Base-by-base conservation (phyloP, 30 jellyfish, hydroid and myxozoan genomes). In the Pelagia noctiluca region DNA sequence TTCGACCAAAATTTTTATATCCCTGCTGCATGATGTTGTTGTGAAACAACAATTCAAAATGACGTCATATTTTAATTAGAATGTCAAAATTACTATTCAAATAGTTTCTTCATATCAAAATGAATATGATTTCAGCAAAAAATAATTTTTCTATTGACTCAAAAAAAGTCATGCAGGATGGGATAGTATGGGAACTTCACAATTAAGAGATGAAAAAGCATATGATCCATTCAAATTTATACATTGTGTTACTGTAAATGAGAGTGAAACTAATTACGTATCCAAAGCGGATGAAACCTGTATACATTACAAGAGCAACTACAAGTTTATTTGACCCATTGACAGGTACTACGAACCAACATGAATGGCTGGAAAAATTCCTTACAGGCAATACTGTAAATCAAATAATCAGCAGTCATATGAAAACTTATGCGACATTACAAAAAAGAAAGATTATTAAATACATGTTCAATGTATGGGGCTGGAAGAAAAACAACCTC, bases 401-500 rank as follows among this genome's bases (percentile, higher is more conserved):
- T 46, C 61, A 60, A 50, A 33, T 60, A n/a, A 46, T 50, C 75
- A 74, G 76, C 30, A 52, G 48, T 33, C 87, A 71, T 76, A 50
- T 76, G 76, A 76, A 42, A 76, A 50, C 67, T 71, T 76, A 19
- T 49, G 65, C 4, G 57, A 36, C 53, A 71, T 52, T 11, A 52
- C 86, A 21, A 31, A 52, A 74, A 37, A 52, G 74, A 72, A 74
- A 26, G 52, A 35, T 65, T 48, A 47, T 22, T 24, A 21, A 32
- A 32, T 24, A 28, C 53, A 48, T 76, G 87, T 76, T 46, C 57
- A 66, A 49, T 76, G 38, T 76, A 76, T 61, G 54, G 85, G 49
- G 87, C 87, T 49, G 87, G 76, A 7, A 76, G 87, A 35, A 23
- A 50, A 49, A 76, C 76, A 50, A 76, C 76, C 76, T 76, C 76